phyloP scores from a whole-genome alignment of 1,140 invertebrate species.

The Whitmania pigra region DNA sequence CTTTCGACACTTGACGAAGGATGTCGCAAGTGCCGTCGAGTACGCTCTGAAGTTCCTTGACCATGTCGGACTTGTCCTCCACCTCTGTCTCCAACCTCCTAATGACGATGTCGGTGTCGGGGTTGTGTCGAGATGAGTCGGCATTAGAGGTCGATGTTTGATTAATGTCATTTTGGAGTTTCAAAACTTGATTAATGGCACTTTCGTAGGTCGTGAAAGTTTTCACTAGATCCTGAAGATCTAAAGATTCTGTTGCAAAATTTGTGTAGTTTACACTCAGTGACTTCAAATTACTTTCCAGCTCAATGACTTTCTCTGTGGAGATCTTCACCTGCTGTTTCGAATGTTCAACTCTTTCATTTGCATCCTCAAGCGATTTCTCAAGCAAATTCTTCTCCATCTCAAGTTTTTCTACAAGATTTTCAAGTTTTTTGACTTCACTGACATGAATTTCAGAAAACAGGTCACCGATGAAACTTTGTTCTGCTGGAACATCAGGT shows the following conservation, averaged over 20 bases:
- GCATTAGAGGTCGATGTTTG: neutral
- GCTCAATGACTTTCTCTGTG: slow-evolving; percentile 53
- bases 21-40: slow-evolving; percentile 60
- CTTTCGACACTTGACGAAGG: slow-evolving; percentile 66
- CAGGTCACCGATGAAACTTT: slow-evolving; percentile 61
- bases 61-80: slow-evolving; percentile 57
- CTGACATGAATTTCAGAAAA: slow-evolving; percentile 94
- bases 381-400: slow-evolving; percentile 35
- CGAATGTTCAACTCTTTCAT: slow-evolving; percentile 61
- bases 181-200: slow-evolving; percentile 48
- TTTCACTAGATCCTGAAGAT: slow-evolving; percentile 4
- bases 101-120: slow-evolving; percentile 48
- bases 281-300: slow-evolving; percentile 57
- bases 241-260: neutral
- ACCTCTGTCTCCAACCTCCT: slow-evolving; percentile 64
- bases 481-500: slow-evolving; percentile 37
- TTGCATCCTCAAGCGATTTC: slow-evolving; percentile 32
- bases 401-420: slow-evolving; percentile 65
- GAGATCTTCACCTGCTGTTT: slow-evolving; percentile 64
- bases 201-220: slow-evolving; percentile 7
- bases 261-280: neutral
- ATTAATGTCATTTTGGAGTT: slow-evolving; percentile 42
- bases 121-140: neutral
- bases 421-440: slow-evolving; percentile 82
- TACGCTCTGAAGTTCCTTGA: slow-evolving; percentile 59